Evolutionary conservation across 1,140 invertebrate genomes (phyloP).

Genomic region (Drosophila repletoides): DNA sequence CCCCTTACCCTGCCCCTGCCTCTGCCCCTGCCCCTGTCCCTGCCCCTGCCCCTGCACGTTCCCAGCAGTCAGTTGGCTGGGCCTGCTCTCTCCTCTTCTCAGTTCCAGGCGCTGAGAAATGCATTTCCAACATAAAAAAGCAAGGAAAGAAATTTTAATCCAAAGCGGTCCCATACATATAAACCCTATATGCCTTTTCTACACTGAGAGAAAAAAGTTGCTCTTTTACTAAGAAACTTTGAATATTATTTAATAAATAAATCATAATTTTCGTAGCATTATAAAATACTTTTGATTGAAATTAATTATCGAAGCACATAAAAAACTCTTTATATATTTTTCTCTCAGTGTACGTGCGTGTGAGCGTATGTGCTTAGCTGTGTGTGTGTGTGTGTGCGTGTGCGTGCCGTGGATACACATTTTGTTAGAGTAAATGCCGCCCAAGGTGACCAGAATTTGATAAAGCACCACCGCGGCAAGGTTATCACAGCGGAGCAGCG

Average conservation of each 20-base stretch:
- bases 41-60: not conserved
- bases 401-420: slow-evolving; percentile 67
- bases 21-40: no score
- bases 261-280: no score
- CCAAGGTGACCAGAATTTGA: slow-evolving; percentile 74
- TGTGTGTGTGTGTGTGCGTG: slow-evolving; percentile 33
- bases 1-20: not conserved
- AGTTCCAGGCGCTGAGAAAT: slow-evolving; percentile 51
- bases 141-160: slow-evolving; percentile 73
- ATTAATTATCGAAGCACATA: no score
- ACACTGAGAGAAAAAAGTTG: no score
- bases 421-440: slow-evolving; percentile 71
- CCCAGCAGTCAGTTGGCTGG: no score
- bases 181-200: slow-evolving; percentile 43
- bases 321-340: no score
- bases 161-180: slow-evolving; percentile 67
- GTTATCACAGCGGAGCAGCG: slow-evolving; percentile 33
- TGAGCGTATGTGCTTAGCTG: slow-evolving; percentile 1
- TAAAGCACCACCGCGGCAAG: slow-evolving; percentile 63
- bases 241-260: no score
- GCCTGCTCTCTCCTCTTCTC: not conserved
- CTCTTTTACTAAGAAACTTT: no score
- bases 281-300: no score
- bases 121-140: slow-evolving; percentile 56
- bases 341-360: no score